Evolutionary conservation across 2,113 vertebrate genomes (phyloP), one percentile per base, ranked within the genome.

Genomic region (Tyto alba): DNA sequence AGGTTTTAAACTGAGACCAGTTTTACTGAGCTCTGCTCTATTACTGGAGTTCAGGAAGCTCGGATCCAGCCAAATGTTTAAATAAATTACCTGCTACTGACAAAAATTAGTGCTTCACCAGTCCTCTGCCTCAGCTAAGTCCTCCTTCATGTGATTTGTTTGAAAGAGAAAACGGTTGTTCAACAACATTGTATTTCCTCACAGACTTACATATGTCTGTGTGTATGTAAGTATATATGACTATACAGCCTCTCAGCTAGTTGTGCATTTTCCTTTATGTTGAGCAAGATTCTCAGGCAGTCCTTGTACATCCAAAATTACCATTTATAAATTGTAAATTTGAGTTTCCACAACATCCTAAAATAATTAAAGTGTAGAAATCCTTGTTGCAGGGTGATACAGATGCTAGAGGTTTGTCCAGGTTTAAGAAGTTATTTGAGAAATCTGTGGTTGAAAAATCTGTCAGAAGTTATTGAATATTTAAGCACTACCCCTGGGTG

Each of bases 101-200:
- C 12, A 66, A 43, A 76, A 90, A 25, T 66, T 11, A 69, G 13
- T 48, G 19, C 16, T 77, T 79, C 17, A 91, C 38, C 48, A 62
- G 50, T 83, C 95, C 27, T 84, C 96, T 89, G 60, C 55, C 73
- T 96, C 92, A 20, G 14, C 93, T 77, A 83, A 69, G 23, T 91
- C 21, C 21, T 95, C 69, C 60, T 84, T 85, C 34, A 16, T 88
- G 13, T 62, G 43, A 34, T 84, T 94, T 95, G 63, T 63, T 81
- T 29, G 15, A 66, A 85, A 91, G 78, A 92, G 66, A 78, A 94
- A 93, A 50, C 75, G 23, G 4, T 71, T 75, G 32, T 81, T 66
- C 43, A 90, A 76, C 23, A 63, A 23, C 29, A 20, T 2, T 38
- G 10, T 71, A 19, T 82, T 95, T 78, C 66, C 36, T 62, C 29